Evolutionary conservation across 2,113 vertebrate species (phyloP).

Genomic region (Equus quagga): DNA sequence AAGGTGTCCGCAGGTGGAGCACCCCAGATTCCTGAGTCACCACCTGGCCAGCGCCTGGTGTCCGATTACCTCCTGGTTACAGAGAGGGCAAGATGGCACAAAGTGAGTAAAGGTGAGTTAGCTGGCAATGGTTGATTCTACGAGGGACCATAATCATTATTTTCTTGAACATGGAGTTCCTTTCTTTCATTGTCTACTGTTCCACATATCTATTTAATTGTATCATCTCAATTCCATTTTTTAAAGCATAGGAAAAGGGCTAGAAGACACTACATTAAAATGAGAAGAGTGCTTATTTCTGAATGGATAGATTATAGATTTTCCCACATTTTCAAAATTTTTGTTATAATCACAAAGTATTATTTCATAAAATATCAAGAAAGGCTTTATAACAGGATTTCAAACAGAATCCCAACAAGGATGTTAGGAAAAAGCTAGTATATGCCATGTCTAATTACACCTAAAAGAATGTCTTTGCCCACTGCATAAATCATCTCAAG

Average conservation of each 20-base stretch:
- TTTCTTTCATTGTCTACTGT: not conserved
- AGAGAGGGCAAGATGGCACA: not conserved
- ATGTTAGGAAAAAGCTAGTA: not conserved
- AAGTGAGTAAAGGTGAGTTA: not conserved
- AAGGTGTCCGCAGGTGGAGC: not conserved
- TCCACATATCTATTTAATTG: not conserved
- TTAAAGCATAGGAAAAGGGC: not conserved
- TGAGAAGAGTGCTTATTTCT: not conserved
- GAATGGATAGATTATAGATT: not conserved
- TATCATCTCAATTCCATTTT: not conserved
- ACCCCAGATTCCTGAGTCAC: not conserved
- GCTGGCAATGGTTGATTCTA: not conserved
- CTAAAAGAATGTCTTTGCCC: not conserved
- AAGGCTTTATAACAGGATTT: not conserved
- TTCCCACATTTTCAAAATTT: constrained; percentile 1
- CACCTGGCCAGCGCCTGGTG: not conserved
- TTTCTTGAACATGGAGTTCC: not conserved
- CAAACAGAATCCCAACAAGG: constrained; percentile 19
- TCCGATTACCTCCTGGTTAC: not conserved
- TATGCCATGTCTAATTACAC: not conserved
- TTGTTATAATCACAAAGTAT: not conserved
- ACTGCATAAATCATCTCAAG: not conserved
- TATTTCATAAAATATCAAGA: not conserved
- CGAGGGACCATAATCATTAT: no score
- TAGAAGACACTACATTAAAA: not conserved